phyloP scores from a whole-genome alignment of 2,113 vertebrate species.

The Pandion haliaetus region DNA sequence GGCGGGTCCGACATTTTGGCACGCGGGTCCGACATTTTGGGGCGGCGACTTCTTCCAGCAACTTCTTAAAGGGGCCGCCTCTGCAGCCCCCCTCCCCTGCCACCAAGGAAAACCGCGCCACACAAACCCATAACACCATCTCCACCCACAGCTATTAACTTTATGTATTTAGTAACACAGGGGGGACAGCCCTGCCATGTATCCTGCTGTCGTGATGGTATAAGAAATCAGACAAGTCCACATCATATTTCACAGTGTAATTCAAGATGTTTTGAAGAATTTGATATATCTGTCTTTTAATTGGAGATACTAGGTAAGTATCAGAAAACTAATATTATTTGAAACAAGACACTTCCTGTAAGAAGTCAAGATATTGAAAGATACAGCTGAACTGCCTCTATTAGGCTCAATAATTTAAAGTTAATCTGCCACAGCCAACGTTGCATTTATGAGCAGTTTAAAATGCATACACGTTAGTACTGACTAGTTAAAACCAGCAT shows the following conservation, averaged over 20 bases:
- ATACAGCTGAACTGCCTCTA: neutral
- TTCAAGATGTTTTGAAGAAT: neutral
- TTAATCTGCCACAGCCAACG: neutral
- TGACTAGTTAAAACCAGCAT: neutral
- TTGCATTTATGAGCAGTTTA: neutral
- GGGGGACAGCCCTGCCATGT: neutral
- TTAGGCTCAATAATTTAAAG: neutral
- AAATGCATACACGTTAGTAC: neutral
- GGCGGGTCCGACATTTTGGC: too few species aligned
- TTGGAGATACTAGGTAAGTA: neutral
- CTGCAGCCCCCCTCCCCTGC: too few species aligned
- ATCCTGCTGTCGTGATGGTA: fast-evolving
- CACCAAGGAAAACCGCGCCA: too few species aligned
- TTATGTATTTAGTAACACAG: neutral
- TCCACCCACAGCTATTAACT: neutral
- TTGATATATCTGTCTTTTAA: neutral
- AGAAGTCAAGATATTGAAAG: neutral
- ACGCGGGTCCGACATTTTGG: too few species aligned
- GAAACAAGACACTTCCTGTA: neutral
- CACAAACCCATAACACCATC: too few species aligned
- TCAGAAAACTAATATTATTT: neutral
- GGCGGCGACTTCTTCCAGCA: too few species aligned
- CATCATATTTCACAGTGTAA: neutral
- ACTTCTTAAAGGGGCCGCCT: too few species aligned
- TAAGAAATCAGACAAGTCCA: neutral